Conservation (phyloP, 1,140 invertebrate genomes). For the Hyles vespertilio region DNA sequence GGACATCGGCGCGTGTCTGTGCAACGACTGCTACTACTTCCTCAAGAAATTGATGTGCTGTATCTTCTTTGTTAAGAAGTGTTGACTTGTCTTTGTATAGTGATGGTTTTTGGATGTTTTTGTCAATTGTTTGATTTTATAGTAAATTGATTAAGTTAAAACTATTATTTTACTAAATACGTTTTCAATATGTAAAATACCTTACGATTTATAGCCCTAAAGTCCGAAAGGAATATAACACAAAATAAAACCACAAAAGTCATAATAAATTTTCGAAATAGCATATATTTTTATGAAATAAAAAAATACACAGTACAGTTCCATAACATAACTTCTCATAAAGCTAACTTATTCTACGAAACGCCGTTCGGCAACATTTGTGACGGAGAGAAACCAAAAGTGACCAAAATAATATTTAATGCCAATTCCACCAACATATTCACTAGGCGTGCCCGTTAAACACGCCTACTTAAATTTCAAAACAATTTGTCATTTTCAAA, state of each 20-base stretch:
- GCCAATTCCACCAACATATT: background rate
- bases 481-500: slow-evolving; percentile 73
- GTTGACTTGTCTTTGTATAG: background rate
- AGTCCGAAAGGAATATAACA: too few relatives aligned
- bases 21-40: slow-evolving; percentile 1
- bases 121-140: too few relatives aligned
- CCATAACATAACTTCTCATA: slow-evolving; percentile 41
- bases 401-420: slow-evolving; percentile 6
- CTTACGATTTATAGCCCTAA: too few relatives aligned
- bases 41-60: background rate
- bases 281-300: slow-evolving; percentile 57
- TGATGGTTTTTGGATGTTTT: too few relatives aligned
- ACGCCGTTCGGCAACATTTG: slow-evolving; percentile 3
- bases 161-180: background rate
- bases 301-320: slow-evolving; percentile 60
- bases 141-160: background rate
- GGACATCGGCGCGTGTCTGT: background rate
- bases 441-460: background rate
- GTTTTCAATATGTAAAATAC: too few relatives aligned
- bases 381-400: slow-evolving; percentile 6
- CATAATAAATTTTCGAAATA: slow-evolving; percentile 58
- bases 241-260: slow-evolving; percentile 45
- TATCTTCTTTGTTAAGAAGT: slow-evolving; percentile 1
- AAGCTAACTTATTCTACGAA: background rate
- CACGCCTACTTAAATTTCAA: slow-evolving; percentile 6